Conservation (phyloP, 1,140 invertebrate genomes). For the Pseudomyrmex pallidus region DNA sequence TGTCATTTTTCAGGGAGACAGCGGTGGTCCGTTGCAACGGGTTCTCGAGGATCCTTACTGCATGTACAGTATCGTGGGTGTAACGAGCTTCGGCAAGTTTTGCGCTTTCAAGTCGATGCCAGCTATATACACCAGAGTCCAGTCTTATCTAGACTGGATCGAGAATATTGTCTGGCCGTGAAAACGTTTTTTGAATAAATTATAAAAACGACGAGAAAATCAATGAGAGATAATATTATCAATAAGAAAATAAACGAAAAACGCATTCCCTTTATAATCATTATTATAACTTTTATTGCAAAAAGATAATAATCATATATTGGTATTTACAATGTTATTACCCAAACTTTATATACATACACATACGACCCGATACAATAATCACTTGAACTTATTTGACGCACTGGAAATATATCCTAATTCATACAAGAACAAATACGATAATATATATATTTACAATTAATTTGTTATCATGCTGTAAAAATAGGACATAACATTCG, state of each 20-base stretch:
- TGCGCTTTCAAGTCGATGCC: constrained; percentile 85
- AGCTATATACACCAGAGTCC: constrained; percentile 87
- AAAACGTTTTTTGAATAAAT: neutral
- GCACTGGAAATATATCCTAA: constrained; percentile 23
- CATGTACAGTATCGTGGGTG: constrained; percentile 82
- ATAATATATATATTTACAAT: constrained; percentile 47
- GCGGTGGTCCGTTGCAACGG: constrained; percentile 85
- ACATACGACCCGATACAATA: constrained; percentile 43
- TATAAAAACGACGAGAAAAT: too few species aligned
- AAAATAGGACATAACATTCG: constrained; percentile 47
- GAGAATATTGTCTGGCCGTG: constrained; percentile 78
- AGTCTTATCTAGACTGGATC: constrained; percentile 87
- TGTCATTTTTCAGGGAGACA: constrained; percentile 86
- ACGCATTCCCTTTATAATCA: neutral
- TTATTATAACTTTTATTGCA: constrained; percentile 50
- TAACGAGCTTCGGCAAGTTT: constrained; percentile 86
- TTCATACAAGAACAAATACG: constrained; percentile 54
- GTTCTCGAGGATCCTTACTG: constrained; percentile 79
- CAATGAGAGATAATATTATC: too few species aligned
- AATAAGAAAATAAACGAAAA: too few species aligned
- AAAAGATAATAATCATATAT: constrained; percentile 43
- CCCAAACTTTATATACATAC: constrained; percentile 36
- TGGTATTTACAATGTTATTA: constrained; percentile 66
- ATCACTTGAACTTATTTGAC: constrained; percentile 21
- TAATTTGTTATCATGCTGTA: constrained; percentile 36